Conservation (phyloP, 2,888 invertebrate species). For the Philonicus albiceps region DNA sequence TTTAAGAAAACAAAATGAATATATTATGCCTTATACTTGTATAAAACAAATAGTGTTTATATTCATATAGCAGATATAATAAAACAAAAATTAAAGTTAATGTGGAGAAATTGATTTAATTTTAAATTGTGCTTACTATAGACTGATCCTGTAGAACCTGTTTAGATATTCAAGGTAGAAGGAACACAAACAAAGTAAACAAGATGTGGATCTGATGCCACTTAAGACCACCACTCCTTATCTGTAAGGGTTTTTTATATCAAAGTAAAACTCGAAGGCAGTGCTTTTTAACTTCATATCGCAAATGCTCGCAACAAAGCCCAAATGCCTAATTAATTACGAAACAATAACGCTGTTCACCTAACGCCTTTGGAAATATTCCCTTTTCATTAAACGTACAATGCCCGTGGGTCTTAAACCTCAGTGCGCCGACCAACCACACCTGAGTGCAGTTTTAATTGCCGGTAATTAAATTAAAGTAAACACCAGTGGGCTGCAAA, state of each 20-base stretch:
- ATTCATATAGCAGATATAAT: no score
- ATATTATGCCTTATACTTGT: no score
- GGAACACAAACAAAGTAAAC: no score
- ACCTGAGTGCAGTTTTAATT: not conserved
- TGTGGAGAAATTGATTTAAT: no score
- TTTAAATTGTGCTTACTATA: no score
- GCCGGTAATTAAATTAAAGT: conserved; percentile 21
- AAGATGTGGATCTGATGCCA: no score
- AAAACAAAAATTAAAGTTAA: no score
- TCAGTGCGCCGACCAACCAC: not conserved
- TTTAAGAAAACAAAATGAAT: no score
- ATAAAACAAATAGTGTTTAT: no score
- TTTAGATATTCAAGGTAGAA: no score
- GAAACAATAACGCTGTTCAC: not conserved
- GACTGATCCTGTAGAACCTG: no score
- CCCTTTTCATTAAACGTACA: not conserved
- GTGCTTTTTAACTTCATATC: not conserved
- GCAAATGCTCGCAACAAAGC: not conserved
- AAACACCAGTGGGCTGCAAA: conserved; percentile 3
- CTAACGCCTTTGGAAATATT: not conserved
- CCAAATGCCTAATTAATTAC: not conserved
- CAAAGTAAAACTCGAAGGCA: not conserved
- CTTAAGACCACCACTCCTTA: not conserved
- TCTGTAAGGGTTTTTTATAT: not conserved
- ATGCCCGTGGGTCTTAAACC: not conserved